Evolutionary conservation across 2,113 vertebrate species (phyloP), one percentile per base, ranked within the genome.

Genomic region (Rutilus rutilus): DNA sequence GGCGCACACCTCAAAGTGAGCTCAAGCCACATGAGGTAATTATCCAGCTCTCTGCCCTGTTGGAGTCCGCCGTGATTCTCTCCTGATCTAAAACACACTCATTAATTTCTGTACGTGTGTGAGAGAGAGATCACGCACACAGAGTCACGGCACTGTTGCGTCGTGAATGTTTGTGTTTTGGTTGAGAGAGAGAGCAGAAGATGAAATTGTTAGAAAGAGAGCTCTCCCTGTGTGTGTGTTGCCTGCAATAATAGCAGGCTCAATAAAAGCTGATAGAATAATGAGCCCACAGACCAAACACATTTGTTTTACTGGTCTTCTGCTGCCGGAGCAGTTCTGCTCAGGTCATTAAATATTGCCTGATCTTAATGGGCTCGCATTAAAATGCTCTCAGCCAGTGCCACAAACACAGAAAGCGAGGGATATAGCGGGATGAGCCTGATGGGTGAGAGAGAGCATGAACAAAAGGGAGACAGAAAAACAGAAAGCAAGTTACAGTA

Each of bases 331-430:
- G 47, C 19, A 2, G 42, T 52, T 52, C 45, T 82, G 81, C 50
- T 25, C 86, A 17, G n/a, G 86, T 83, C 86, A 60, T 83, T 87
- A 87, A 60, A 83, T 78, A 83, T 83, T 11, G 57, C 62, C 50
- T 59, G 60, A 50, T 82, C 52, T 27, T 45, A 71, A 83, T 87
- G 33, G 47, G 54, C 50, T 42, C 15, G 1, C 50, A 52, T 83
- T 83, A 83, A 83, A 73, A 73, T 23, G 21, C 67, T 71, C 81
- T 83, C 33, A 39, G 67, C 65, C 81, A 73, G 47, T 57, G 3
- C 81, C 50, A 83, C 79, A 73, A 39, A 65, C 79, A 78, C 23
- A 30, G 78, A 82, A 42, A 27, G 15, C n/a, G 12, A 82, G 21
- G 19, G 77, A 39, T 54, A 65, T 62, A 21, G n/a, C 2, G 47